These are phyloP conservation scores for Stegophylla sp. DNA, from an alignment of 2,888 invertebrate species.

Conservation along the genomic window DNA sequence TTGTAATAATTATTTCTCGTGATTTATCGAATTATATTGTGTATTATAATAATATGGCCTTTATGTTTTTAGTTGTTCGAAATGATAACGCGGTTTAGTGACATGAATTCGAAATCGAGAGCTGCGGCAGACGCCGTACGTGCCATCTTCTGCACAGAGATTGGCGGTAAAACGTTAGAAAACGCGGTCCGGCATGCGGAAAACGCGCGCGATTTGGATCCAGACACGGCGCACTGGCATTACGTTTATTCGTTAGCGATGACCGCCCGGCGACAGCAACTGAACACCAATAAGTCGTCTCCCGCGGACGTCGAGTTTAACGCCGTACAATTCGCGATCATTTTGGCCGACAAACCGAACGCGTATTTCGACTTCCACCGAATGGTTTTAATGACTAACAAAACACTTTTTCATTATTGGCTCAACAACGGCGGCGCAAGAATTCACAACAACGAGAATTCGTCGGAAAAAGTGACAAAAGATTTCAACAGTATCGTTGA, in stretches of 20 bases:
- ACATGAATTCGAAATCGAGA: not conserved
- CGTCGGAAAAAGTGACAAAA: slow-evolving; percentile 3
- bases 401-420: slow-evolving; percentile 29
- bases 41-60: too few species aligned
- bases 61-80: slow-evolving; percentile 32
- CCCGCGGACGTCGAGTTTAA: slow-evolving; percentile 38
- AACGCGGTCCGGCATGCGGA: slow-evolving; percentile 15
- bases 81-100: slow-evolving; percentile 33
- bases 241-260: slow-evolving; percentile 22
- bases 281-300: slow-evolving; percentile 18
- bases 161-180: not conserved
- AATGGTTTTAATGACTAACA: slow-evolving; percentile 12
- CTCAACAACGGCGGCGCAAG: not conserved
- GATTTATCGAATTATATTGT: not conserved
- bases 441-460: not conserved
- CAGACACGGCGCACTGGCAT: slow-evolving; percentile 28
- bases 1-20: too few species aligned
- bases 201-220: slow-evolving; percentile 32
- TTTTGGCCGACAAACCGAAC: slow-evolving; percentile 21
- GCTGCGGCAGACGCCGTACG: slow-evolving; percentile 21
- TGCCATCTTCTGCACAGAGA: slow-evolving; percentile 16
- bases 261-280: slow-evolving; percentile 29
- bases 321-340: slow-evolving; percentile 37
- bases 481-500: slow-evolving; percentile 8
- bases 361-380: slow-evolving; percentile 36